These are phyloP conservation scores for Gorsachius goisagi DNA, from an alignment of 2,113 vertebrate genomes.

Conservation along the genomic window DNA sequence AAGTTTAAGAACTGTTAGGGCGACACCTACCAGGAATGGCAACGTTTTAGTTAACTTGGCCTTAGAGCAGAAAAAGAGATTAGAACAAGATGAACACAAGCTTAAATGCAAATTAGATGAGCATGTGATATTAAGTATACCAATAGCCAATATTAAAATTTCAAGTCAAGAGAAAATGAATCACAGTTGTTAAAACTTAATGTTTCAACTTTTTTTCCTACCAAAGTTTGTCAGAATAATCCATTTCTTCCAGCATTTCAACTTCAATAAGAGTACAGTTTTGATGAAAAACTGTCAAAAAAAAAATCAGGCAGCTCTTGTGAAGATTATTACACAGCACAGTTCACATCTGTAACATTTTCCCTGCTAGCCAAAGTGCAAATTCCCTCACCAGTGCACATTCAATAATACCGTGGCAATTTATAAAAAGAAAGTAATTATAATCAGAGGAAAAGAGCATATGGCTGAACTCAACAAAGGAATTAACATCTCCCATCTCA, in stretches of 20 bases:
- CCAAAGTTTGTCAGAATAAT: slow-evolving; percentile 1
- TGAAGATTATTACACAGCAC: background rate
- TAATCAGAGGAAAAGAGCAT: slow-evolving; percentile 5
- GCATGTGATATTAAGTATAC: background rate
- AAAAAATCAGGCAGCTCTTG: background rate
- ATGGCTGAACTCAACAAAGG: slow-evolving; percentile 20
- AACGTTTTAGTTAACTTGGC: background rate
- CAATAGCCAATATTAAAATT: background rate
- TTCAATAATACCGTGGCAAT: background rate
- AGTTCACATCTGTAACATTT: slow-evolving; percentile 24
- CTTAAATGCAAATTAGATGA: background rate
- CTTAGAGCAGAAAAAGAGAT: background rate
- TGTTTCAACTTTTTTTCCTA: background rate
- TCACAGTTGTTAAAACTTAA: background rate
- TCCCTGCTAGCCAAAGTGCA: background rate
- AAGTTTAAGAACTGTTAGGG: background rate
- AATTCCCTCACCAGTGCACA: background rate
- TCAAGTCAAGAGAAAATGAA: background rate
- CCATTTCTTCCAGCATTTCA: background rate
- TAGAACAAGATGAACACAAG: background rate
- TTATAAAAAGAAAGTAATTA: slow-evolving; percentile 35
- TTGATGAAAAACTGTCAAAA: slow-evolving; percentile 34
- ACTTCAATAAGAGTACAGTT: background rate
- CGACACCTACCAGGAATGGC: background rate
- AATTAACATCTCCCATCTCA: background rate